These are phyloP conservation scores for Oreochromis tanganicae DNA, from an alignment of 2,113 vertebrate genomes.

Conservation along the genomic window DNA sequence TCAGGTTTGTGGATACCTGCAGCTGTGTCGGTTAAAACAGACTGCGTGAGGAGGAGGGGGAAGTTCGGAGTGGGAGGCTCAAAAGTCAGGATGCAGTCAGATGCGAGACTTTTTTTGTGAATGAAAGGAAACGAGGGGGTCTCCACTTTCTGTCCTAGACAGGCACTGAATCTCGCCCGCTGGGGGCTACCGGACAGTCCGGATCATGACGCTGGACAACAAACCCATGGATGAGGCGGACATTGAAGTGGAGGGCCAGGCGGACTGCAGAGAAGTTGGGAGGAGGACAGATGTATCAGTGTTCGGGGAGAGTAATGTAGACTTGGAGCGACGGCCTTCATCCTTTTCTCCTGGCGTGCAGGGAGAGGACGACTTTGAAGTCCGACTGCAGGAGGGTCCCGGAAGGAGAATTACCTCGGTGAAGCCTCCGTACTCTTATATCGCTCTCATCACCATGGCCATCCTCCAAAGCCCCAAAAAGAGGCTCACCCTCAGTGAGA, in stretches of 20 bases:
- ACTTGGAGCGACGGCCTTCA: background rate
- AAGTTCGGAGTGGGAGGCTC: conserved; percentile 7
- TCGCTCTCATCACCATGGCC: conserved; percentile 78
- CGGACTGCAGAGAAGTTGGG: background rate
- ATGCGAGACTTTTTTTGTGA: conserved; percentile 35
- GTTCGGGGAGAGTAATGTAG: background rate
- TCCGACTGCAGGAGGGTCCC: background rate
- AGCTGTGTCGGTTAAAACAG: background rate
- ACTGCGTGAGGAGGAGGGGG: background rate
- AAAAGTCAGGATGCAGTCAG: conserved; percentile 10
- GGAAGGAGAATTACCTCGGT: conserved; percentile 16
- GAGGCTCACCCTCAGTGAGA: conserved; percentile 74
- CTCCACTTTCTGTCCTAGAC: background rate
- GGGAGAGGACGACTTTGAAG: background rate
- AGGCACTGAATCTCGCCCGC: conserved; percentile 1
- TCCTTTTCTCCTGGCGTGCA: background rate
- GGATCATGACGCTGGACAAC: conserved; percentile 66
- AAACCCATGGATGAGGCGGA: conserved; percentile 49
- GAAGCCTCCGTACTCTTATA: conserved; percentile 78
- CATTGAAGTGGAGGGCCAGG: conserved; percentile 39
- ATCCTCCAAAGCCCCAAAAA: conserved; percentile 77
- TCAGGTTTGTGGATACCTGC: background rate
- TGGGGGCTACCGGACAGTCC: conserved; percentile 13
- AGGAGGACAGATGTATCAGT: background rate
- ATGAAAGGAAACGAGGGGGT: conserved; percentile 34